Conservation (phyloP, 2,113 vertebrate genomes). For the Lepus americanus region DNA sequence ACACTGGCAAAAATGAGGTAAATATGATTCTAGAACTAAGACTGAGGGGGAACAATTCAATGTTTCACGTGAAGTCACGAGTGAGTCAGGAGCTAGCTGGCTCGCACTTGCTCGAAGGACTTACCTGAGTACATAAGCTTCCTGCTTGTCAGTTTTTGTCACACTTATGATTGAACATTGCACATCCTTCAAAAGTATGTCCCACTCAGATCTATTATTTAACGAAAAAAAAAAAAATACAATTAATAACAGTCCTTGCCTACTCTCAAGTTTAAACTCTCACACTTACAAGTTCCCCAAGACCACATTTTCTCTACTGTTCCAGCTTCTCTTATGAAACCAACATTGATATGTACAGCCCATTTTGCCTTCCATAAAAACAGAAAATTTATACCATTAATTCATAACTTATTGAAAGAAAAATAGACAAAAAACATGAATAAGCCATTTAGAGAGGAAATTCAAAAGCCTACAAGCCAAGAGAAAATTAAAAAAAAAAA, state of each 20-base stretch:
- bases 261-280: neutral
- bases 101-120: conserved; percentile 28
- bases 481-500: neutral
- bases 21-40: neutral
- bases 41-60: neutral
- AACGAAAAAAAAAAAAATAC: conserved; percentile 67
- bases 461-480: conserved; percentile 32
- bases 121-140: conserved; percentile 99
- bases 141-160: conserved; percentile 99
- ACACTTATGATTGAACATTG: conserved; percentile 99
- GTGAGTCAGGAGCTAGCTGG: neutral
- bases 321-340: neutral
- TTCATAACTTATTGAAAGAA: conserved; percentile 9
- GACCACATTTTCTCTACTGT: neutral
- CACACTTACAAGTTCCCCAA: neutral
- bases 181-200: conserved; percentile 99
- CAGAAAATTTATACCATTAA: neutral
- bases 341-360: neutral
- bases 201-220: conserved; percentile 96
- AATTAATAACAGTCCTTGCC: conserved; percentile 60
- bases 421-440: neutral
- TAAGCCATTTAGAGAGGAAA: neutral
- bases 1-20: neutral
- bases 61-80: conserved; percentile 1
- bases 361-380: neutral